Conservation (phyloP, 2,113 vertebrate genomes). For the Ceyx margarethae region DNA sequence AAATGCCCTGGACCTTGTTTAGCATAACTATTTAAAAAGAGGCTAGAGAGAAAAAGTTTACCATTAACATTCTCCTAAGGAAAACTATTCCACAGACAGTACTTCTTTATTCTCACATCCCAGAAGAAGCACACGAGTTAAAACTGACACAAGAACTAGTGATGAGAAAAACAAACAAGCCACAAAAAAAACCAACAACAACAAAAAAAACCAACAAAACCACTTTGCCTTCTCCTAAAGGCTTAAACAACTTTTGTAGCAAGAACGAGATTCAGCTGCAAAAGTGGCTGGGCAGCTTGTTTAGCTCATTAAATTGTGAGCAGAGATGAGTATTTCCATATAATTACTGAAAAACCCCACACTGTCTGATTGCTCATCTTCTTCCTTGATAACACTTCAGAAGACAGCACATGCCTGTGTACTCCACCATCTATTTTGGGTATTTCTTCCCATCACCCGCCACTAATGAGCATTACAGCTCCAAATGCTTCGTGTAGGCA, state of each 20-base stretch:
- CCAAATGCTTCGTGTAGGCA: background rate
- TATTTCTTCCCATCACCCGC: background rate
- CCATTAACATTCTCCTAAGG: slow-evolving; percentile 21
- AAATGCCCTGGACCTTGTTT: slow-evolving; percentile 50
- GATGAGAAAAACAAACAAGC: rapidly evolving
- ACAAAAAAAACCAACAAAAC: background rate
- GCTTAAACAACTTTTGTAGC: background rate
- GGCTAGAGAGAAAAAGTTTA: slow-evolving; percentile 41
- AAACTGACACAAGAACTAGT: background rate
- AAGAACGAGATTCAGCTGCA: background rate
- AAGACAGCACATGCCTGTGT: slow-evolving; percentile 14
- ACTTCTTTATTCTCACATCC: background rate
- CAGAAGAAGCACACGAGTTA: background rate
- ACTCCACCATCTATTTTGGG: background rate
- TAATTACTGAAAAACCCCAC: background rate
- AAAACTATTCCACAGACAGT: background rate
- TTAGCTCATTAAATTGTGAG: slow-evolving; percentile 1
- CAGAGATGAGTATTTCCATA: background rate
- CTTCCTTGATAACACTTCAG: background rate
- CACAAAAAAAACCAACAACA: background rate
- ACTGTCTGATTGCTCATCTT: slow-evolving; percentile 30
- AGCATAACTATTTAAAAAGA: slow-evolving; percentile 27
- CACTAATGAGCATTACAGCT: background rate
- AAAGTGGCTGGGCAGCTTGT: background rate
- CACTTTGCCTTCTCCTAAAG: background rate